These are phyloP conservation scores for Bubo scandiacus DNA, from an alignment of 2,113 vertebrate genomes.

Conservation along the genomic window DNA sequence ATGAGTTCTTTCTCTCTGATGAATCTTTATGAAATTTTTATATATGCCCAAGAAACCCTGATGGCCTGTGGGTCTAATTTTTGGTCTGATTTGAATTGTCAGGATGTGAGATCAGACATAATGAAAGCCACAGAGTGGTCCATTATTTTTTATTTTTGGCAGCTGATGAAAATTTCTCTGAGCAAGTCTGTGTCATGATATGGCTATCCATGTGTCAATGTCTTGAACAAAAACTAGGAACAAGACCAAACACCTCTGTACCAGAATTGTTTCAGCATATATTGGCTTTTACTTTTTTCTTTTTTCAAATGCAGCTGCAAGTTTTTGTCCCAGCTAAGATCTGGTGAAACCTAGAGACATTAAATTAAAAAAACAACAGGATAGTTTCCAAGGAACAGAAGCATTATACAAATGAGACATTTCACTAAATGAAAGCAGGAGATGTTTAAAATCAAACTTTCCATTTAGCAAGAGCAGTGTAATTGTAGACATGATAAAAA, in stretches of 20 bases:
- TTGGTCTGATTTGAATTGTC: background rate
- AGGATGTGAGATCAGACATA: background rate
- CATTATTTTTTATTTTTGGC: conserved; percentile 10
- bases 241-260: background rate
- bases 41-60: background rate
- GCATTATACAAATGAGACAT: conserved; percentile 48
- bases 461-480: conserved; percentile 42
- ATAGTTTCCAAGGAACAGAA: conserved; percentile 46
- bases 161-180: background rate
- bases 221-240: background rate
- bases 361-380: conserved; percentile 35
- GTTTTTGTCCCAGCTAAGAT: background rate
- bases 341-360: conserved; percentile 1
- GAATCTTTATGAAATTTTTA: background rate
- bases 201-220: background rate
- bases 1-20: background rate
- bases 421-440: conserved; percentile 35
- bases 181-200: background rate
- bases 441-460: conserved; percentile 55
- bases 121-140: background rate
- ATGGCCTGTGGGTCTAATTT: background rate
- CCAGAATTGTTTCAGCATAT: background rate
- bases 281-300: background rate
- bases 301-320: background rate
- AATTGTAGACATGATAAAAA: conserved; percentile 47